Percentiles rank a stretch among this genome's conserved stretches.
Conservation (phyloP, 2,797 vertebrate species). For the Megaceryle alcyon region DNA sequence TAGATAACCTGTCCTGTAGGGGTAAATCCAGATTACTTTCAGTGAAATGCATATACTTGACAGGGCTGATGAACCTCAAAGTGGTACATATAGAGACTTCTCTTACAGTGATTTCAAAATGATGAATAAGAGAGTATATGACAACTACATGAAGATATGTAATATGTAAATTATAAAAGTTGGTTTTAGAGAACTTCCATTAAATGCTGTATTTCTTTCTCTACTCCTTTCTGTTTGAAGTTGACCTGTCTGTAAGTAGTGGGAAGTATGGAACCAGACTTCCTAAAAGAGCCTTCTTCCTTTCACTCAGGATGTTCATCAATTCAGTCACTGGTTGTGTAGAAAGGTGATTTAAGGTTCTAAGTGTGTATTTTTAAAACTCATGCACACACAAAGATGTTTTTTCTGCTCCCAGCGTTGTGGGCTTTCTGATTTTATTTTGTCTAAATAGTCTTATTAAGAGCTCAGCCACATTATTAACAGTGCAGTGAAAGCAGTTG, state of each 20-base stretch:
- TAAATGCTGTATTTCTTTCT: background rate
- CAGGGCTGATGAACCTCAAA: background rate
- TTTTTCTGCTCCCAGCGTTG: background rate
- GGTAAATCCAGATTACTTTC: background rate
- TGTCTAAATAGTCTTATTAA: background rate
- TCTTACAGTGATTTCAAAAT: background rate
- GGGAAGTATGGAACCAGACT: background rate
- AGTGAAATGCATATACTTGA: background rate
- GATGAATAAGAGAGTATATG: background rate
- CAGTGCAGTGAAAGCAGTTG: background rate
- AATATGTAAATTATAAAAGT: background rate
- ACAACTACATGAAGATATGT: background rate
- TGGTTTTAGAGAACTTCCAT: background rate
- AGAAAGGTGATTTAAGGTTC: background rate
- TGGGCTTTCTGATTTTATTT: background rate
- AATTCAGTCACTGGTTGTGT: background rate
- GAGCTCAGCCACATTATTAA: background rate
- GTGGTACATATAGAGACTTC: background rate
- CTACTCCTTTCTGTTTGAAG: background rate
- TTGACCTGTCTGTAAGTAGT: background rate
- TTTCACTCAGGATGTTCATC: background rate
- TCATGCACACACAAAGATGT: background rate
- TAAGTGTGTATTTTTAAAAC: background rate
- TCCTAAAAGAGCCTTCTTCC: background rate
- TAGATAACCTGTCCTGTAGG: background rate